phyloP scores from a whole-genome alignment of 2,797 vertebrate species.

The Artibeus lituratus region DNA sequence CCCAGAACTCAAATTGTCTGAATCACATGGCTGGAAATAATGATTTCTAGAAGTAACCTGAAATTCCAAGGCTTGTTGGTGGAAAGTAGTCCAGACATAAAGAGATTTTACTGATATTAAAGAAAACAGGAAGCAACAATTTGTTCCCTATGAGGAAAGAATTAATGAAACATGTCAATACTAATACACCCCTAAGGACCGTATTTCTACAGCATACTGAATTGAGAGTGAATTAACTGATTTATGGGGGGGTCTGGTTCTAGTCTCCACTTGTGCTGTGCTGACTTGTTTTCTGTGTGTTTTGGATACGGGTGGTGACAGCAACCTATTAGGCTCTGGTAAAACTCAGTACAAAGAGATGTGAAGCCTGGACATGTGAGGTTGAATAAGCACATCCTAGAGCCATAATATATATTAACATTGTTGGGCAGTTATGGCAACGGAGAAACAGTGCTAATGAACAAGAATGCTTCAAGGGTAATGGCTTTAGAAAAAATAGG shows the following conservation, averaged over 20 bases:
- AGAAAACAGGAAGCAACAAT: neutral
- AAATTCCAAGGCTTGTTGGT: neutral
- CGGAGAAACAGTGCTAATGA: neutral
- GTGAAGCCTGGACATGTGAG: neutral
- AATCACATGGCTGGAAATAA: neutral
- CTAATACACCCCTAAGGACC: neutral
- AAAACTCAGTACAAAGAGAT: neutral
- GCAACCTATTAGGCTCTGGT: constrained; percentile 40
- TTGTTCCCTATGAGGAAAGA: neutral
- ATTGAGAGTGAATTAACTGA: neutral
- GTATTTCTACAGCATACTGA: neutral
- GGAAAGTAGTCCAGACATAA: neutral
- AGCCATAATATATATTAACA: neutral
- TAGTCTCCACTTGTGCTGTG: constrained; percentile 33
- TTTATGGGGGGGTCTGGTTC: neutral
- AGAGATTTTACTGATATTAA: neutral
- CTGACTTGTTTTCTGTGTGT: constrained; percentile 26
- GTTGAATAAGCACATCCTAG: neutral
- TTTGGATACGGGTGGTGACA: constrained; percentile 38
- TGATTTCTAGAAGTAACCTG: neutral
- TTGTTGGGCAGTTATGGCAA: constrained; percentile 39
- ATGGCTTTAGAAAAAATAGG: neutral
- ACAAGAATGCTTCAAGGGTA: neutral
- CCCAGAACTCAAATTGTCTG: neutral
- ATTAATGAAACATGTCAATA: neutral